These are phyloP conservation scores for Drosophila picticornis DNA, from an alignment of 2,888 invertebrate species.

Conservation along the genomic window DNA sequence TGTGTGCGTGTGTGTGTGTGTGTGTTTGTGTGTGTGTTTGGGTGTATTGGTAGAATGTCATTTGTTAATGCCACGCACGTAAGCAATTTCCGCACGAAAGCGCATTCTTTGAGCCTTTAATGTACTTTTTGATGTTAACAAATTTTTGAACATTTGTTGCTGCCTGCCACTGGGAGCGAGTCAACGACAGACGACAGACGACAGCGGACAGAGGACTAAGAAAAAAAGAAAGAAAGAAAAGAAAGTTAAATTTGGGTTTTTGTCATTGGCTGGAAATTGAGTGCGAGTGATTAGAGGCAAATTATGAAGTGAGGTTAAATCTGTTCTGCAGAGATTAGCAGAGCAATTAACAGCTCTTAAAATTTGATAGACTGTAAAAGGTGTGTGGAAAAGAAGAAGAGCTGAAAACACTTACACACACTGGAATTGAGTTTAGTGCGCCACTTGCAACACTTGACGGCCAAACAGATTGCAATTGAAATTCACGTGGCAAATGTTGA, in stretches of 20 bases:
- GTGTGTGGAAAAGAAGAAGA: slow-evolving; percentile 23
- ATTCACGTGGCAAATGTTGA: slow-evolving; percentile 37
- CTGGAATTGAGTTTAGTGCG: not conserved
- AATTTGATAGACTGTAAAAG: slow-evolving; percentile 57
- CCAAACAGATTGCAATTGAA: slow-evolving; percentile 62
- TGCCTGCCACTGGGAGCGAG: slow-evolving; percentile 45
- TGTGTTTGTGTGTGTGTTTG: not conserved
- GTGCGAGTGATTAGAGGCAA: slow-evolving; percentile 73
- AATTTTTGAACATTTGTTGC: slow-evolving; percentile 79
- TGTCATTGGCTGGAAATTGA: slow-evolving; percentile 24
- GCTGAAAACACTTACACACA: not conserved
- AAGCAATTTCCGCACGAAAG: slow-evolving; percentile 81
- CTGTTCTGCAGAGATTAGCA: slow-evolving; percentile 2
- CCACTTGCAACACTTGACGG: slow-evolving; percentile 5
- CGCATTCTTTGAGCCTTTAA: slow-evolving; percentile 80
- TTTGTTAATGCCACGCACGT: slow-evolving; percentile 81
- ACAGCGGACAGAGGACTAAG: not conserved
- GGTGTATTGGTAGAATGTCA: slow-evolving; percentile 44
- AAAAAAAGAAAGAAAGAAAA: slow-evolving; percentile 18
- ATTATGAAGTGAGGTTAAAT: slow-evolving; percentile 54
- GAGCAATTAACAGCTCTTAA: slow-evolving; percentile 61
- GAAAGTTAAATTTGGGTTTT: slow-evolving; percentile 59
- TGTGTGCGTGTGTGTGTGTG: not conserved
- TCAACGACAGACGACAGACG: not conserved
- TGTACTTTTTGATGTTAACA: slow-evolving; percentile 81